Evolutionary conservation across 2,113 vertebrate species (phyloP), one percentile per base, ranked within the genome.

Genomic region (Pyrgilauda ruficollis): DNA sequence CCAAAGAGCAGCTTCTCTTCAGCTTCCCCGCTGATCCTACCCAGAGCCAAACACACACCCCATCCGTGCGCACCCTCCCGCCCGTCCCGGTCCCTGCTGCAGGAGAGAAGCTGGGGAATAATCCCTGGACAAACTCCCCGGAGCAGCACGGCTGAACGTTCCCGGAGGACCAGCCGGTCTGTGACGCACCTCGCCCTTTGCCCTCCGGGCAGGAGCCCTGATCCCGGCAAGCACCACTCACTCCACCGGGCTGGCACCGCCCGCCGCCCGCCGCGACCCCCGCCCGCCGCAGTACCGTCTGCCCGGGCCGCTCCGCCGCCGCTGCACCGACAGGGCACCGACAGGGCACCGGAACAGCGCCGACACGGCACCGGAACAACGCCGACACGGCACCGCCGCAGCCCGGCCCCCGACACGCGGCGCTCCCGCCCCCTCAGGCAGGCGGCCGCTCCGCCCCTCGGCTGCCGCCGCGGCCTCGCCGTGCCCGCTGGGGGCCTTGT

Each of bases 401-500:
- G 28, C 11, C 13, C 13, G 1, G 1, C 10, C 24, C 10, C 39
- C 59, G 23, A 1, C 2, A 0, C 8, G 1, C 16, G 6, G 1
- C 8, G 26, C 24, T 7, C 18, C 21, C 39, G 1, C 12, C 28
- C 28, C 15, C 2, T 8, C 19, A 4, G 12, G 61, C 19, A 4
- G 12, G 61, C 33, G 10, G 18, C 56, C 14, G 47, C 69, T 61
- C 77, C 83, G 23, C 87, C 72, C 52, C 58, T 50, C 24, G 5
- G 20, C 20, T 7, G 11, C 47, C 6, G 3, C 5, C 10, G 5
- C 4, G 10, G 12, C 15, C 37, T 2, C 6, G 17, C 23, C 12
- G 11, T 9, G 15, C 11, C 11, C 18, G 0, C 77, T 0, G 28
- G 0, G 3, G 2, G 16, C 26, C 1, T 22, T 28, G 0, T 6